These are phyloP conservation scores for Dendrophyllia cribrosa DNA, from an alignment of 64 coral and sea anemone genomes.

Conservation along the genomic window DNA sequence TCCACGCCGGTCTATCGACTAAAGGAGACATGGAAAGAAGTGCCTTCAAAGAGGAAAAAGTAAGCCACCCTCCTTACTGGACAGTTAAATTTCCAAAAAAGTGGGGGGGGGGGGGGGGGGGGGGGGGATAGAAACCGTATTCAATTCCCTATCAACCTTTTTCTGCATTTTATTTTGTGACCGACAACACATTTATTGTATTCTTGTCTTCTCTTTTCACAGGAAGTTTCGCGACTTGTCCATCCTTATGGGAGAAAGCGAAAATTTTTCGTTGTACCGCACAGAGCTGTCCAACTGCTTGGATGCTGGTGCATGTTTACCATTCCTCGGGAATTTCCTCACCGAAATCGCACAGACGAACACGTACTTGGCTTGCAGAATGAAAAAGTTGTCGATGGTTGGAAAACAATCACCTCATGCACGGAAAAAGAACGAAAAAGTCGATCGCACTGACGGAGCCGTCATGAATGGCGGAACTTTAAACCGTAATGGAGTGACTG, in stretches of 20 bases:
- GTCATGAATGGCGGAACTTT: slow-evolving; percentile 63
- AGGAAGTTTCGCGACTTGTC: slow-evolving; percentile 93
- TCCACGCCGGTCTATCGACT: slow-evolving; percentile 92
- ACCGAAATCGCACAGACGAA: slow-evolving; percentile 96
- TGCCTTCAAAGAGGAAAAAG: slow-evolving; percentile 92
- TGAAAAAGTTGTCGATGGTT: slow-evolving; percentile 53
- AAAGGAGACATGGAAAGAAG: slow-evolving; percentile 97
- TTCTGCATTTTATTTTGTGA: neutral
- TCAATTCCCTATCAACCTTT: too few relatives aligned
- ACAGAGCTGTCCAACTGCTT: slow-evolving; percentile 61
- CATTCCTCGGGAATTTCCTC: slow-evolving; percentile 95
- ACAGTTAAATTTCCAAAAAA: neutral
- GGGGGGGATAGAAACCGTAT: neutral
- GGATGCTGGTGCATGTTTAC: slow-evolving; percentile 73
- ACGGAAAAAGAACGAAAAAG: neutral
- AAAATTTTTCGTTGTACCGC: slow-evolving; percentile 89
- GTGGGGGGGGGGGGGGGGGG: neutral
- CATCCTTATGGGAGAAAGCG: slow-evolving; percentile 88
- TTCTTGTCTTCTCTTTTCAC: neutral
- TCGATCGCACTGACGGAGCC: slow-evolving; percentile 21
- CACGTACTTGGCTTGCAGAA: slow-evolving; percentile 79
- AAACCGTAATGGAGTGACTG: slow-evolving; percentile 49
- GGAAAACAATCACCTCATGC: slow-evolving; percentile 4
- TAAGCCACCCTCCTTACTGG: slow-evolving; percentile 27
- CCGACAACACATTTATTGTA: neutral